These are phyloP conservation scores for Chaetogeoica ovagalla DNA, from an alignment of 2,888 invertebrate genomes.

Conservation along the genomic window DNA sequence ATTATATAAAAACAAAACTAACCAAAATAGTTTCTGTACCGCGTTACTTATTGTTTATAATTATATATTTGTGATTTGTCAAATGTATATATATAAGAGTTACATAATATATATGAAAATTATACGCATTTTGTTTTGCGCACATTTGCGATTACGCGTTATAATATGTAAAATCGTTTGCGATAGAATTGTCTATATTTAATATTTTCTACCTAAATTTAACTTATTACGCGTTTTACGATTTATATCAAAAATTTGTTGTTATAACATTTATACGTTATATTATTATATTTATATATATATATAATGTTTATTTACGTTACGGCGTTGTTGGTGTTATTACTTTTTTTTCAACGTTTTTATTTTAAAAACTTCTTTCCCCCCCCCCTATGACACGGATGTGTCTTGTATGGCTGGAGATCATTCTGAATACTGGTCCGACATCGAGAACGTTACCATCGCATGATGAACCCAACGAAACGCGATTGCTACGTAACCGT, in stretches of 20 bases:
- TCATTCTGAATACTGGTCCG: too few species aligned
- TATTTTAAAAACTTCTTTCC: too few species aligned
- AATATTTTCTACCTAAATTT: not conserved
- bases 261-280: conserved; percentile 17
- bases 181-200: not conserved
- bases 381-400: too few species aligned
- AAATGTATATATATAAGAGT: not conserved
- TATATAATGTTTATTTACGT: conserved; percentile 18
- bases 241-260: conserved; percentile 27
- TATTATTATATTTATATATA: too few species aligned
- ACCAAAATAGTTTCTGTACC: not conserved
- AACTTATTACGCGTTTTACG: not conserved
- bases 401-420: too few species aligned
- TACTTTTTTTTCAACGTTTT: too few species aligned
- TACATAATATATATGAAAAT: not conserved
- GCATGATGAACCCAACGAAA: too few species aligned
- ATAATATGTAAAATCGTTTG: conserved; percentile 7
- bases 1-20: not conserved
- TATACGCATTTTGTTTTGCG: not conserved
- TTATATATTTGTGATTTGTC: not conserved
- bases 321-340: too few species aligned
- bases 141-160: not conserved
- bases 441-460: too few species aligned
- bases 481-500: too few species aligned
- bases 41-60: not conserved